phyloP scores from a whole-genome alignment of 2,797 vertebrate species.

The Cossypha polioptera region DNA sequence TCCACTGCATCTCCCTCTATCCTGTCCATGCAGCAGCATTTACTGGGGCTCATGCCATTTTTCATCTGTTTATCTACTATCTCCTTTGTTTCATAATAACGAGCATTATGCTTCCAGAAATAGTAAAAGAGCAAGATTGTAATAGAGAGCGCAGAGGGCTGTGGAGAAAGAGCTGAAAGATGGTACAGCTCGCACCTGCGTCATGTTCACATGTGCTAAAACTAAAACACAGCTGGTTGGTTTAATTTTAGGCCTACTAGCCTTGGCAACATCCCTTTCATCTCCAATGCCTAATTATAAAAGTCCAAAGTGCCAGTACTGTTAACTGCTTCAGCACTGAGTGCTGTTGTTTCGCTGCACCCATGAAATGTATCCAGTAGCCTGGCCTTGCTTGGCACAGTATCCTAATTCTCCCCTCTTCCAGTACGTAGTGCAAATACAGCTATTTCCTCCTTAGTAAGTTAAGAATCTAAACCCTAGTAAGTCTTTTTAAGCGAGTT shows the following conservation, averaged over 20 bases:
- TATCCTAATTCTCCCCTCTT: neutral
- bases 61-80: neutral
- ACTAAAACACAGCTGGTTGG: conserved; percentile 63
- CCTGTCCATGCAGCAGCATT: neutral
- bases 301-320: conserved; percentile 18
- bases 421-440: neutral
- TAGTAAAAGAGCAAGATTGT: neutral
- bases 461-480: neutral
- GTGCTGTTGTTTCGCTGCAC: neutral
- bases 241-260: conserved; percentile 65
- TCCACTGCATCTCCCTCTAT: neutral
- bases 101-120: conserved; percentile 33
- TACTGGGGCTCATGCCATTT: neutral
- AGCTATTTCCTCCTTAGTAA: neutral
- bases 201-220: conserved; percentile 37
- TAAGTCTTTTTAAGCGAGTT: neutral
- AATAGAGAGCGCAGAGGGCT: neutral
- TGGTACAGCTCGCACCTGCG: neutral
- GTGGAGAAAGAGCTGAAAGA: conserved; percentile 1
- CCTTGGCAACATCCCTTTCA: conserved; percentile 53
- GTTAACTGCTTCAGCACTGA: conserved; percentile 40
- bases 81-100: neutral
- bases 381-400: neutral
- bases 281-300: conserved; percentile 56
- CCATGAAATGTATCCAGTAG: neutral